A percentile compares a stretch with the other conserved stretches of the same genome.
Conservation (phyloP, 2,888 invertebrate genomes). For the Dichetophora obliterata region DNA sequence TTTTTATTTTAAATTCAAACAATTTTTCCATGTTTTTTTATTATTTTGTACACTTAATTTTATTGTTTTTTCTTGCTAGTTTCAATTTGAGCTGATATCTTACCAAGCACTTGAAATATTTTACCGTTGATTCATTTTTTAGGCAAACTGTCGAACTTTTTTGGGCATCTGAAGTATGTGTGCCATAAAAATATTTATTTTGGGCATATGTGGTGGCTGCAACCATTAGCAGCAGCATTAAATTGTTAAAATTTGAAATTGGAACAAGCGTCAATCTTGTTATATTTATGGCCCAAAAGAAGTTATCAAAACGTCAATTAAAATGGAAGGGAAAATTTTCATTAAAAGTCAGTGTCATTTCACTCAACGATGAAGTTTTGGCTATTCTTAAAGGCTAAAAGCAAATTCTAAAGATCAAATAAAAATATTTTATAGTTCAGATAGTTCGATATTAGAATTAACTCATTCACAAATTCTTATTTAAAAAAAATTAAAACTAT, state of each 20-base stretch:
- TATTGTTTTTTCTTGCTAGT: slow-evolving; percentile 11
- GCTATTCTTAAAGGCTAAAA: too few relatives aligned
- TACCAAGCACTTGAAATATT: slow-evolving; percentile 5
- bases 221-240: slow-evolving; percentile 31
- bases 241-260: slow-evolving; percentile 26
- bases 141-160: not conserved
- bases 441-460: too few relatives aligned
- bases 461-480: too few relatives aligned
- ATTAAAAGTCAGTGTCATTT: not conserved
- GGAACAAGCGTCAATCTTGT: slow-evolving; percentile 14
- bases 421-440: too few relatives aligned
- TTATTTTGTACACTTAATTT: slow-evolving; percentile 25
- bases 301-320: slow-evolving; percentile 4
- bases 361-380: not conserved
- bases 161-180: slow-evolving; percentile 17
- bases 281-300: not conserved
- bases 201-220: not conserved
- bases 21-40: not conserved
- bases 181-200: slow-evolving; percentile 32
- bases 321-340: not conserved
- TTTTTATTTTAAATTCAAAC: slow-evolving; percentile 2
- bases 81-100: slow-evolving; percentile 18
- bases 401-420: too few relatives aligned
- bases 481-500: too few relatives aligned
- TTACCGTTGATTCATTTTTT: slow-evolving; percentile 13